Evolutionary conservation across 2,797 vertebrate species (phyloP), one percentile per base, ranked within the genome.

Genomic region (Ibycter americanus): DNA sequence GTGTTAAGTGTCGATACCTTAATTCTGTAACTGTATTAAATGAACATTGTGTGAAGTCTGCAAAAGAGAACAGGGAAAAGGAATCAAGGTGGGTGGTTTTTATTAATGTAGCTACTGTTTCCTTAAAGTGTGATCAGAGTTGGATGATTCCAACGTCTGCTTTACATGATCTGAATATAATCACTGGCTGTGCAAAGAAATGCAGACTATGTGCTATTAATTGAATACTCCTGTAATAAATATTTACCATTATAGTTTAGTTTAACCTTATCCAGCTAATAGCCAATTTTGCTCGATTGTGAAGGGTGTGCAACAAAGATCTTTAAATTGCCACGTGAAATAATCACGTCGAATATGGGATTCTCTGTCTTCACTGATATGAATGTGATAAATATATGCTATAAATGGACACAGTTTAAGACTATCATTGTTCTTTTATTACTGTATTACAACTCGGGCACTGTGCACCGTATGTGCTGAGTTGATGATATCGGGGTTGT

Each of bases 351-450:
- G 95, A 97, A 84, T 80, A 85, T 63, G 82, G 79, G 81, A 97
- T 96, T 96, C 94, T 95, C 84, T 83, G 79, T 89, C 96, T 96
- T 96, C 91, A 51, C 94, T 91, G 93, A 84, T 89, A 96, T 73
- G 93, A 95, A 95, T 71, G 81, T 77, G 96, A 96, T 93, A 95
- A 97, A 96, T 78, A 84, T 44, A 80, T 25, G 46, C 95, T 94
- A 59, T 63, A 95, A 97, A 86, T 42, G 87, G 97, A 94, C 96
- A 79, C 85, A 83, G 77, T 81, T 94, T 94, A 97, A 98, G 90
- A 63, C 96, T 97, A 63, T 74, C 93, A 96, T 96, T 98, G 97
- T 96, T 97, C 88, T 91, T 95, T 95, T 84, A 58, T 71, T 96
- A 88, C 89, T 90, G 76, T 77, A 65, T 87, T 81, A 97, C 92